Conservation (phyloP, 2,888 invertebrate species). For the Drosophila kambysellisi region DNA sequence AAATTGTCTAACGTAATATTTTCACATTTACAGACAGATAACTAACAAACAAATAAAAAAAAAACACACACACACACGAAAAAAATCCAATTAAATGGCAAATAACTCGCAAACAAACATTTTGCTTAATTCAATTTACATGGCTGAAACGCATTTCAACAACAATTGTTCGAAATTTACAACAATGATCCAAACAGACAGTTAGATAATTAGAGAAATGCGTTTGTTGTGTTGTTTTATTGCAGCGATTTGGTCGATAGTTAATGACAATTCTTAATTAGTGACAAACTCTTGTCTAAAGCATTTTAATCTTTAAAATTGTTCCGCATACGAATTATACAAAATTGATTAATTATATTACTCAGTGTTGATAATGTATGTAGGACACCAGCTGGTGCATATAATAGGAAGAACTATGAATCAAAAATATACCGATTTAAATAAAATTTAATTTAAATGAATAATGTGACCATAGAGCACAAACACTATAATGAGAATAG, state of each 20-base stretch:
- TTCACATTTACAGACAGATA: constrained; percentile 18
- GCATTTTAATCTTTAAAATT: constrained; percentile 4
- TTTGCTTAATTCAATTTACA: constrained; percentile 40
- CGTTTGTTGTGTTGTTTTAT: constrained; percentile 16
- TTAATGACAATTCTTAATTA: constrained; percentile 38
- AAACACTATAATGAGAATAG: background rate
- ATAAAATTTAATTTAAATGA: too few species aligned
- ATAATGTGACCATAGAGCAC: background rate
- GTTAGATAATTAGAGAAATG: constrained; percentile 13
- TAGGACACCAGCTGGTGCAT: accelerated
- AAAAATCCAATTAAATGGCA: constrained; percentile 51
- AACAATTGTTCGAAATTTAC: constrained; percentile 40
- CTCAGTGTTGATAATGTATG: background rate
- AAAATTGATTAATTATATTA: background rate
- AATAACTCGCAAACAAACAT: constrained; percentile 33
- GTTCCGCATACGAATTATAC: background rate
- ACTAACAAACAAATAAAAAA: constrained; percentile 1
- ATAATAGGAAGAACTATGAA: background rate
- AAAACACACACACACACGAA: constrained; percentile 21
- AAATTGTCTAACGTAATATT: constrained; percentile 46
- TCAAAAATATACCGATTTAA: background rate
- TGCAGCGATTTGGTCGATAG: constrained; percentile 4
- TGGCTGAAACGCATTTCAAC: constrained; percentile 28
- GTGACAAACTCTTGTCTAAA: constrained; percentile 2
- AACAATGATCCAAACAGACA: constrained; percentile 6